Percentiles rank a stretch among this genome's conserved stretches.
These are phyloP conservation scores for Metellina segmentata DNA, from an alignment of 2,888 invertebrate species.

Conservation along the genomic window DNA sequence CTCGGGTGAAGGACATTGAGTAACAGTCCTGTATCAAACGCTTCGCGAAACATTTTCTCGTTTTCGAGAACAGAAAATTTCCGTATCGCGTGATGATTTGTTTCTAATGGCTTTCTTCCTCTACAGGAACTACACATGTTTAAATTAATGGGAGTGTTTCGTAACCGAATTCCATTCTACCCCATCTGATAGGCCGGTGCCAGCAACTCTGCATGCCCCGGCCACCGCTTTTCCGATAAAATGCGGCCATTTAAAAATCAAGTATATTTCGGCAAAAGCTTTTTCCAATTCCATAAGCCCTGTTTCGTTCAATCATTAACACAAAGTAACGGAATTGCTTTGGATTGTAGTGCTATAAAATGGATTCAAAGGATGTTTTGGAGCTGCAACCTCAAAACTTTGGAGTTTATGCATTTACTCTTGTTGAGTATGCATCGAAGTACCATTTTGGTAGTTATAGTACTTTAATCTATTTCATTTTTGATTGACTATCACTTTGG, in stretches of 20 bases:
- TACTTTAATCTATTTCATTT: no score
- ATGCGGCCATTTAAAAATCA: background rate
- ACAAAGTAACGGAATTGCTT: no score
- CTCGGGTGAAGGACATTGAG: no score
- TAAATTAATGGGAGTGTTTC: slow-evolving; percentile 2
- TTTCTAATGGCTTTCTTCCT: slow-evolving; percentile 42
- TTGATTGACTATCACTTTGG: no score
- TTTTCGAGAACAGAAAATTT: slow-evolving; percentile 20
- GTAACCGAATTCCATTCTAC: slow-evolving; percentile 21
- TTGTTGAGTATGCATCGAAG: no score
- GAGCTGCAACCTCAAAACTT: no score
- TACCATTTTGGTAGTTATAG: no score
- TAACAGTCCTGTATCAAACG: no score
- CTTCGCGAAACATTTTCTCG: background rate
- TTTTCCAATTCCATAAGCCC: slow-evolving; percentile 24
- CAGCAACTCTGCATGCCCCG: background rate
- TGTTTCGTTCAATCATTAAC: background rate
- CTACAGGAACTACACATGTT: background rate
- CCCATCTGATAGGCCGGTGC: slow-evolving; percentile 8
- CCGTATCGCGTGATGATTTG: slow-evolving; percentile 60
- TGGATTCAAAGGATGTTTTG: no score
- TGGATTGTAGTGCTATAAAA: no score
- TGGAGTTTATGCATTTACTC: no score
- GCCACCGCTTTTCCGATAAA: slow-evolving; percentile 34
- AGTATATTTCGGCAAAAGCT: background rate